phyloP scores from a whole-genome alignment of 2,888 invertebrate genomes.

The Trichacis sp. region DNA sequence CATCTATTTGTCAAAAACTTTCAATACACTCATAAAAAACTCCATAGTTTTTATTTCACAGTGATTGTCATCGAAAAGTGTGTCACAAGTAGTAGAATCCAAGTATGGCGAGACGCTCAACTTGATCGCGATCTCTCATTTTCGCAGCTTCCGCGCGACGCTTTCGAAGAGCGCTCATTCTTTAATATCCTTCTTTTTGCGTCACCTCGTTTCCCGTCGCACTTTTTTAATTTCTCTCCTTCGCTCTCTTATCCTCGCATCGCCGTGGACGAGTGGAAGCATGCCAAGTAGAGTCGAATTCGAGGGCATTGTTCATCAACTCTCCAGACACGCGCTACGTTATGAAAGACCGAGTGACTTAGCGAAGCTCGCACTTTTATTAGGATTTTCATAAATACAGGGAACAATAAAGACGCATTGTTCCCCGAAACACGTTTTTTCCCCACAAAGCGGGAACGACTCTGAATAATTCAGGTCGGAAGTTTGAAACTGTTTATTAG shows the following conservation, averaged over 20 bases:
- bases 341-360: conserved; percentile 15
- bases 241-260: conserved; percentile 28
- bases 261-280: conserved; percentile 29
- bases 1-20: too few species aligned
- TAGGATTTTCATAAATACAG: conserved; percentile 1
- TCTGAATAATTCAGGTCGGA: neutral
- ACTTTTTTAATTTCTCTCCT: conserved; percentile 39
- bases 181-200: conserved; percentile 38
- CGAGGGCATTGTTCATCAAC: conserved; percentile 30
- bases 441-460: neutral
- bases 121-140: conserved; percentile 27
- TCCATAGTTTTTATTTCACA: too few species aligned
- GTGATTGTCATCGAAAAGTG: too few species aligned
- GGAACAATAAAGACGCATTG: conserved; percentile 1
- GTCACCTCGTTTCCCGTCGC: conserved; percentile 28
- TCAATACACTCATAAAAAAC: too few species aligned
- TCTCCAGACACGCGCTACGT: conserved; percentile 28
- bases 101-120: conserved; percentile 13
- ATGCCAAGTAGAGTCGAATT: conserved; percentile 35
- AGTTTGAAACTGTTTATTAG: neutral
- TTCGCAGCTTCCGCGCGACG: conserved; percentile 32
- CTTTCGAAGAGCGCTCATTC: conserved; percentile 44
- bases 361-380: neutral
- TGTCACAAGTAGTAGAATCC: neutral
- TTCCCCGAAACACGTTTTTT: neutral